Base-by-base conservation (phyloP, 2,797 vertebrate species). In the Halcyon leucocephala region DNA sequence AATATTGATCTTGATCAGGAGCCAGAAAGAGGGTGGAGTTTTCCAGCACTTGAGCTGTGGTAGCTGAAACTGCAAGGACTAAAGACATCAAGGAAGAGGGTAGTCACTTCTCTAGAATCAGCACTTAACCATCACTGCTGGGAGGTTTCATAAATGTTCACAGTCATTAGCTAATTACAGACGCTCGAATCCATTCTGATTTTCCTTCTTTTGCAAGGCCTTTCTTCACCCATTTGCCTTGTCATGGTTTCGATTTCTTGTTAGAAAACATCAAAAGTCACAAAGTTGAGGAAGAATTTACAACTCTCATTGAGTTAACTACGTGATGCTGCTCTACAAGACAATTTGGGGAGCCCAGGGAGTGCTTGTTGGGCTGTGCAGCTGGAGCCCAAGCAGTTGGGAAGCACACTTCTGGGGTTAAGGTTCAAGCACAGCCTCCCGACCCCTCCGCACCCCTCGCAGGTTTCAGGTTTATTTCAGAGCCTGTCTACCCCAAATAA, bases 1-100 rank as follows among this genome's bases (percentile, higher is more conserved):
- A 90, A 94, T 61, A 96, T 4, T 92, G 94, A 89, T 95, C 93
- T 95, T 95, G 88, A 80, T 89, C 42, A 14, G 57, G 74, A 29
- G 83, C 91, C 88, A 95, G 83, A 81, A 89, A 31, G 69, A 94
- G 46, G 78, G 81, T 82, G 71, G 80, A 66, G 70, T 39, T 90
- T 95, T 71, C 86, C 81, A 92, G 14, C 19, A 46, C 33, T 83
- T 0, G 0, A 89, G 74, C 74, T 39, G 9, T 1, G 1, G 69
- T 69, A 94, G 64, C 78, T 85, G 77, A 55, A 61, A 64, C 71
- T 64, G 52, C 42, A 64, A 71, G 67, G 49, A 89, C 89, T 89
- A 89, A 85, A 90, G 81, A 66, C 79, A 72, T 79, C 65, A 83
- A 79, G 87, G 67, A 82, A 67, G 64, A 89, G 14, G 64, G 69